Evolutionary conservation across 2,797 vertebrate genomes (phyloP).

Genomic region (Aphelocoma californica): DNA sequence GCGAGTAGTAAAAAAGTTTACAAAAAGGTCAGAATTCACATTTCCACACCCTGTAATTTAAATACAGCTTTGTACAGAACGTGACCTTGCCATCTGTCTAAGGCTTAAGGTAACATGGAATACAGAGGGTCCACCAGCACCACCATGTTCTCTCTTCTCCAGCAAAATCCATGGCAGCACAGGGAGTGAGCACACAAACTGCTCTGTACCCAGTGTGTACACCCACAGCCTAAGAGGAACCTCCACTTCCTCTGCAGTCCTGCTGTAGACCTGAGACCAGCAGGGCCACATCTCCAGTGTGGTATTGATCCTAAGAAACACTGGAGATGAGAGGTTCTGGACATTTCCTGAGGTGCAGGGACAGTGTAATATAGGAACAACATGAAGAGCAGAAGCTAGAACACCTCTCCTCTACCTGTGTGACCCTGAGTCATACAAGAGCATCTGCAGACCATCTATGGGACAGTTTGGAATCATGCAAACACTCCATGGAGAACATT

Average conservation of each 20-base stretch:
- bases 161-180: not conserved
- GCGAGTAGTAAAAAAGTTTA: constrained; percentile 67
- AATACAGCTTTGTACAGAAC: not conserved
- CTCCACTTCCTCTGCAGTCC: not conserved
- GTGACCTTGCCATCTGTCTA: not conserved
- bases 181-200: not conserved
- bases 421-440: not conserved
- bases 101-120: not conserved
- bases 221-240: not conserved
- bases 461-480: not conserved
- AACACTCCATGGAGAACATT: not conserved
- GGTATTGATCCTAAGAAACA: not conserved
- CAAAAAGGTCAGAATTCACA: constrained; percentile 44
- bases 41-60: constrained; percentile 17
- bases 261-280: not conserved
- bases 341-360: not conserved
- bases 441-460: not conserved
- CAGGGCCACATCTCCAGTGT: rapidly evolving
- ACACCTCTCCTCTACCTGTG: not conserved
- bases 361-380: rapidly evolving
- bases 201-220: rapidly evolving
- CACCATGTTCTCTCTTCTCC: not conserved
- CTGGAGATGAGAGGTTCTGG: not conserved
- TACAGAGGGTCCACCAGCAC: no score
- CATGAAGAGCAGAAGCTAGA: rapidly evolving